Evolutionary conservation across 1,140 invertebrate genomes (phyloP).

Genomic region (Calephelis virginiensis): DNA sequence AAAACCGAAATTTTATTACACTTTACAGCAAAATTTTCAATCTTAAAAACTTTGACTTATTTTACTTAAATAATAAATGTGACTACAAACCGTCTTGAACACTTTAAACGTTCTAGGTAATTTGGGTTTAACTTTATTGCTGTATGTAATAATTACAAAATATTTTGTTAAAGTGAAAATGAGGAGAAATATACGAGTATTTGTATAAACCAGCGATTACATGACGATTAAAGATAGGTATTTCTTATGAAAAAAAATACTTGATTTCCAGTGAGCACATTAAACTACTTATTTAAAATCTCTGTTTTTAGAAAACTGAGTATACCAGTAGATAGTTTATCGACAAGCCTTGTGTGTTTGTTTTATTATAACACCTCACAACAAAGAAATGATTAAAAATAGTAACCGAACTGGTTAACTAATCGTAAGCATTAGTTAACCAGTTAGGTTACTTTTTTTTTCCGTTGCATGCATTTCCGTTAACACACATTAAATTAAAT

Average conservation of each 20-base stretch:
- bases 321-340: too few relatives aligned
- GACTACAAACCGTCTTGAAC: constrained; percentile 60
- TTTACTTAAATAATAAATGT: constrained; percentile 72
- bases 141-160: background rate
- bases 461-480: background rate
- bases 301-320: too few relatives aligned
- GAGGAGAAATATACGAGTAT: too few relatives aligned
- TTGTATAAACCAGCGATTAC: too few relatives aligned
- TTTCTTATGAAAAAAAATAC: too few relatives aligned
- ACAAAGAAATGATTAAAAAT: constrained; percentile 14
- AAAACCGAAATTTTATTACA: constrained; percentile 68
- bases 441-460: too few relatives aligned
- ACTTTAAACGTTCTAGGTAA: constrained; percentile 21
- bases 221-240: too few relatives aligned
- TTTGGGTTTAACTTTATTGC: background rate
- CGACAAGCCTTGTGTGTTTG: too few relatives aligned
- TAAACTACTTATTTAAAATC: too few relatives aligned
- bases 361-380: too few relatives aligned
- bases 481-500: constrained; percentile 21
- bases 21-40: constrained; percentile 67
- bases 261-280: too few relatives aligned
- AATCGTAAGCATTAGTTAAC: background rate
- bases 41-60: constrained; percentile 58
- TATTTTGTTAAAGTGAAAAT: constrained; percentile 12
- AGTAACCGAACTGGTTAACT: background rate